Conservation (phyloP, 1,140 invertebrate species). For the Cherax quadricarinatus region DNA sequence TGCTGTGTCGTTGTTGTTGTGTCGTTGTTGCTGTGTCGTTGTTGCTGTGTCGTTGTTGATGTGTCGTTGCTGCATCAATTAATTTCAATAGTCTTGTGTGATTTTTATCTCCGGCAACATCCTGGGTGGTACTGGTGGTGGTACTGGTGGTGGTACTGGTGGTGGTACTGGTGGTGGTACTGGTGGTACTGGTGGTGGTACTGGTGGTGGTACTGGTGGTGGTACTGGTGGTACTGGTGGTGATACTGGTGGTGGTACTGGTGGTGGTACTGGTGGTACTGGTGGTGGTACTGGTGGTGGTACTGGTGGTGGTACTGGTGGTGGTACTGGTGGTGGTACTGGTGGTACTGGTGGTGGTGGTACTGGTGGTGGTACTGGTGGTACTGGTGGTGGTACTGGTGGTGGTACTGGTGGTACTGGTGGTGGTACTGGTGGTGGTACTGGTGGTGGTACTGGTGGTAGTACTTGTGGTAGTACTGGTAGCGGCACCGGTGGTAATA, state of each 20-base stretch:
- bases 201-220: not conserved
- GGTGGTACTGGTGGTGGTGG: not conserved
- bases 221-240: not conserved
- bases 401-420: not conserved
- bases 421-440: too few relatives aligned
- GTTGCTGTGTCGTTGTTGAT: too few relatives aligned
- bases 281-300: not conserved
- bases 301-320: not conserved
- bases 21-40: too few relatives aligned
- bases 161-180: not conserved
- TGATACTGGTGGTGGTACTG: too few relatives aligned
- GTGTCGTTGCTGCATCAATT: too few relatives aligned
- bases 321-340: not conserved
- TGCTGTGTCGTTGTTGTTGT: too few relatives aligned
- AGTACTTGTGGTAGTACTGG: too few relatives aligned
- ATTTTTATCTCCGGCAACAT: not conserved
- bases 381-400: not conserved
- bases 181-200: not conserved
- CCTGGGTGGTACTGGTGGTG: not conserved
- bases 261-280: too few relatives aligned
- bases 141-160: constrained; percentile 3
- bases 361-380: constrained; percentile 11
- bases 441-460: too few relatives aligned
- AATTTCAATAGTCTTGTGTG: not conserved
- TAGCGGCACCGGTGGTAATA: too few relatives aligned